phyloP scores from a whole-genome alignment of 1,140 invertebrate genomes.

The Cecropterus lyciades region DNA sequence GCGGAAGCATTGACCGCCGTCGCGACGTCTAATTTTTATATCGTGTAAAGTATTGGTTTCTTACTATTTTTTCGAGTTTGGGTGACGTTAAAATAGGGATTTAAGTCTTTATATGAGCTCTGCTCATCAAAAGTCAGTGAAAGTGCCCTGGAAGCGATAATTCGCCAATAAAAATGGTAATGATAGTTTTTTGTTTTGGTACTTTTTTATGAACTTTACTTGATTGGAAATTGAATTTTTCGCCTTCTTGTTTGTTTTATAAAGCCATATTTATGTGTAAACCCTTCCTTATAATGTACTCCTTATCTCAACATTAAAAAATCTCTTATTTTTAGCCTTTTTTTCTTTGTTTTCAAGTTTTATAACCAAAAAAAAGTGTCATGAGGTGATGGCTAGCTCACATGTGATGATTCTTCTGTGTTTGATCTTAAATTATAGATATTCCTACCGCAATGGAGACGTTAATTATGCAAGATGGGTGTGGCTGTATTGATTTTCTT shows the following conservation, averaged over 20 bases:
- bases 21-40: conserved; percentile 72
- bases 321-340: conserved; percentile 53
- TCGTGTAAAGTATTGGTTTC: conserved; percentile 57
- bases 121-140: conserved; percentile 31
- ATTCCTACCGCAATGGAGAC: conserved; percentile 44
- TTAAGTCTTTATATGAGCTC: conserved; percentile 38
- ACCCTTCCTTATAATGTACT: conserved; percentile 2
- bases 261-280: conserved; percentile 17
- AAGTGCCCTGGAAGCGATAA: conserved; percentile 44
- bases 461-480: conserved; percentile 83
- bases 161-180: conserved; percentile 79
- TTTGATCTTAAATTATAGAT: conserved; percentile 51
- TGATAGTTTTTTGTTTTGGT: conserved; percentile 84
- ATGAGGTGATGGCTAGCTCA: conserved; percentile 67
- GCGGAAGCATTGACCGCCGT: conserved; percentile 82
- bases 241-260: conserved; percentile 40
- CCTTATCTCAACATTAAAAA: conserved; percentile 4
- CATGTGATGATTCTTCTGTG: conserved; percentile 67
- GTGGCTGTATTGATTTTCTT: conserved; percentile 85
- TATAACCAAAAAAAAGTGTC: conserved; percentile 82
- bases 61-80: conserved; percentile 49
- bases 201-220: conserved; percentile 80
- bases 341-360: conserved; percentile 82
- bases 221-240: conserved; percentile 66
- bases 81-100: conserved; percentile 43